These are phyloP conservation scores for Caenorhabditis uteleia DNA, from an alignment of 2,888 invertebrate species.

Conservation along the genomic window DNA sequence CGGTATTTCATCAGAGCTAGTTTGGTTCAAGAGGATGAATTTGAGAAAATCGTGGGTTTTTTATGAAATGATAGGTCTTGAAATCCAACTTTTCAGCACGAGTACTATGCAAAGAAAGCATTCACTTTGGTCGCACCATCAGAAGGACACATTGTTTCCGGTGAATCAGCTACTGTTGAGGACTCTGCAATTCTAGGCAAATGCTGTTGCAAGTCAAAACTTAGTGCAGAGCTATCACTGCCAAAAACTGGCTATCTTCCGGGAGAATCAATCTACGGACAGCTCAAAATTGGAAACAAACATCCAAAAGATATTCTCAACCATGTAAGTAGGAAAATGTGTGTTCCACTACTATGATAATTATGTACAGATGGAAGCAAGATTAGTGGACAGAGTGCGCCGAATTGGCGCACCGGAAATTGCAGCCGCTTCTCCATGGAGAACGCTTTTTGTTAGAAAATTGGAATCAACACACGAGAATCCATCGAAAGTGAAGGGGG, in stretches of 20 bases:
- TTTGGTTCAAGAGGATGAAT: conserved; percentile 59
- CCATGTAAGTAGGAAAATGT: conserved; percentile 29
- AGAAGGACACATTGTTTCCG: conserved; percentile 50
- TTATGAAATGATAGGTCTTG: neutral
- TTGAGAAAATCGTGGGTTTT: conserved; percentile 26
- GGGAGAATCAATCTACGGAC: conserved; percentile 60
- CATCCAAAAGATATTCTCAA: conserved; percentile 52
- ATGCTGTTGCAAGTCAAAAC: conserved; percentile 63
- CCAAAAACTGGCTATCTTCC: conserved; percentile 63
- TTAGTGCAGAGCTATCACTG: conserved; percentile 50
- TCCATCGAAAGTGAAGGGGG: conserved; percentile 28
- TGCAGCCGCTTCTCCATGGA: conserved; percentile 37
- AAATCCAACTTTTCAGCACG: conserved; percentile 51
- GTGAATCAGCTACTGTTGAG: conserved; percentile 49
- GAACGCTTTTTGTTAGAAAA: conserved; percentile 41
- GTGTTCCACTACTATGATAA: neutral
- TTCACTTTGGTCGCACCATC: conserved; percentile 59
- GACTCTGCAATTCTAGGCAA: conserved; percentile 60
- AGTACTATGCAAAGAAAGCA: conserved; percentile 63
- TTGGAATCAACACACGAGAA: conserved; percentile 23
- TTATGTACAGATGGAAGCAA: conserved; percentile 52
- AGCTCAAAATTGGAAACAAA: conserved; percentile 53
- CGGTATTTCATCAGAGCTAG: conserved; percentile 65
- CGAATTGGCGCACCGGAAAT: conserved; percentile 42
- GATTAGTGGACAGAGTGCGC: conserved; percentile 53